Evolutionary conservation across 2,888 invertebrate genomes (phyloP), one percentile per base, ranked within the genome.

Genomic region (Stegophylla sp.): DNA sequence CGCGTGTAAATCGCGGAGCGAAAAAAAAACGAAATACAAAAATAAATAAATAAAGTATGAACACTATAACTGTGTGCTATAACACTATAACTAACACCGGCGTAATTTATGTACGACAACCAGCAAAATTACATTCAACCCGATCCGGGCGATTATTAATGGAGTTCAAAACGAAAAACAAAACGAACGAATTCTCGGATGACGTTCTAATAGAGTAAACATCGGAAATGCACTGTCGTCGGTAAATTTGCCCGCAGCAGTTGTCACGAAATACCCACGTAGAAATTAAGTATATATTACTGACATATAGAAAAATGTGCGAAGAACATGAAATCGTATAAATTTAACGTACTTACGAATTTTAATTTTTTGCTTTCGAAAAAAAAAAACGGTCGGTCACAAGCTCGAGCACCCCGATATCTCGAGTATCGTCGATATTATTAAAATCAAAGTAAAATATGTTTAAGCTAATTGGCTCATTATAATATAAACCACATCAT

Each of bases 1-100:
- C 41, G 63, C 74, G 48, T 63, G 73, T 74, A 74, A 61, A 61
- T 72, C 26, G 53, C 69, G 53, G 53, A 28, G 69, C 48, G 28
- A 34, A 51, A 51, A 34, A 34, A 34, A 34, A 34, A 34, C 7
- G 7, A 34, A 34, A 34, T 34, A 34, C 3, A 34, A 34, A 34
- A 34, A 34, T 34, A 34, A 34, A 34, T 34, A 34, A 69, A 69
- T 69, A 51, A 69, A 28, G 28, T 69, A 43, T 48, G 28, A 69
- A 69, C 69, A 48, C 1, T 51, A 34, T 51, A 51, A 26, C 41
- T 4, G n/a, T n/a, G n/a, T n/a, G n/a, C n/a, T n/a, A n/a, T n/a
- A 69, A 69, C 69, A 48, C 1, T 51, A 34, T 51, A 51, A 26
- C 41, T n/a, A n/a, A 1, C n/a, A 20, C 7, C n/a, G 51, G 7